Percentiles rank a stretch among this genome's conserved stretches.
Evolutionary conservation across 1,140 invertebrate genomes (phyloP).

Genomic region (Drosophila repletoides): DNA sequence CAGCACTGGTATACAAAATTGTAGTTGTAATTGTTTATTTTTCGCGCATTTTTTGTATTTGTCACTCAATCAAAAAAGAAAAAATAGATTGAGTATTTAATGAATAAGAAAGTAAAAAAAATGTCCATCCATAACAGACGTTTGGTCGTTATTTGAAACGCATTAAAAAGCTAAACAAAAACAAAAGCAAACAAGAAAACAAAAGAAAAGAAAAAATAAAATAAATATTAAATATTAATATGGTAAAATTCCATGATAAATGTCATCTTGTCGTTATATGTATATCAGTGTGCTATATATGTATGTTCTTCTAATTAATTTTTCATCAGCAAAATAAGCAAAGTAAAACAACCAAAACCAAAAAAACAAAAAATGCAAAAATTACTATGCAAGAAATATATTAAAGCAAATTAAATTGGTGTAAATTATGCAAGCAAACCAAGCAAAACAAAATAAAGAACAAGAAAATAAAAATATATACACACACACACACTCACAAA

Average conservation of each 20-base stretch:
- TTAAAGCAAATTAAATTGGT: slow-evolving; percentile 42
- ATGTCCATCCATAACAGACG: slow-evolving; percentile 46
- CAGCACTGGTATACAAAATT: neutral
- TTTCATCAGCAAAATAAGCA: slow-evolving; percentile 37
- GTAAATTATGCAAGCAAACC: slow-evolving; percentile 38
- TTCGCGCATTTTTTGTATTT: slow-evolving; percentile 2
- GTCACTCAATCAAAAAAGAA: neutral
- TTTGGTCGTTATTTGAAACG: slow-evolving; percentile 18
- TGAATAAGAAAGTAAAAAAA: slow-evolving; percentile 5
- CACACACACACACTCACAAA: slow-evolving; percentile 1
- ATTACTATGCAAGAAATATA: slow-evolving; percentile 17
- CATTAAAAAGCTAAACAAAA: slow-evolving; percentile 20
- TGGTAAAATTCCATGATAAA: slow-evolving; percentile 46
- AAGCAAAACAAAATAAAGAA: neutral
- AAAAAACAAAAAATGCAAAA: slow-evolving; percentile 4
- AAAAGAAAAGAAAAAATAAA: slow-evolving; percentile 13
- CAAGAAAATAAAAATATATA: slow-evolving; percentile 1
- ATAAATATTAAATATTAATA: slow-evolving; percentile 10
- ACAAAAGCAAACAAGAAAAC: slow-evolving; percentile 11
- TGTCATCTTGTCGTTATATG: slow-evolving; percentile 73
- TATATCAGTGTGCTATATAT: slow-evolving; percentile 68
- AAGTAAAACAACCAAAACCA: slow-evolving; percentile 1
- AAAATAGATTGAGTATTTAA: neutral
- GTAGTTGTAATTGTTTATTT: neutral
- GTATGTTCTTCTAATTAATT: slow-evolving; percentile 55